A percentile compares a stretch with the other conserved stretches of the same genome.
Evolutionary conservation across 1,140 invertebrate species (phyloP).

Genomic region (Brachionus rotundiformis): DNA sequence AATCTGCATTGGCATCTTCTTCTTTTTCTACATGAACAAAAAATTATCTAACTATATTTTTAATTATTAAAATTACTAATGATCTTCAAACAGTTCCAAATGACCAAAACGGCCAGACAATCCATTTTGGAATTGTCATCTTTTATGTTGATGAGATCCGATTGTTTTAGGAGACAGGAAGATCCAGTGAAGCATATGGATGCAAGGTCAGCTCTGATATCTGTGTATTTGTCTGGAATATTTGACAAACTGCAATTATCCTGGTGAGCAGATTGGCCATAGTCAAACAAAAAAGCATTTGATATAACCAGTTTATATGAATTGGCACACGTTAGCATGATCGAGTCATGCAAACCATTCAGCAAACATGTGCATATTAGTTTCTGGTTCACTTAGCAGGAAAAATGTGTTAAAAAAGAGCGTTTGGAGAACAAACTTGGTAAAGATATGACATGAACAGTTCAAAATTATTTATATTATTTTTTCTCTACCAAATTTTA

Average conservation of each 20-base stretch:
- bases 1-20: background rate
- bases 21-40: background rate
- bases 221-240: background rate
- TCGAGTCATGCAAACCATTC: background rate
- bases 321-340: background rate
- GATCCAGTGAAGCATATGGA: background rate
- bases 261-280: background rate
- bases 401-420: too few species aligned
- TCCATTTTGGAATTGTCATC: background rate
- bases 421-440: too few species aligned
- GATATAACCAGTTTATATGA: background rate
- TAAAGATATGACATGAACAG: too few species aligned
- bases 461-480: too few species aligned
- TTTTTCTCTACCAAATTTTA: too few species aligned
- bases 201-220: background rate
- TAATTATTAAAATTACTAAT: constrained; percentile 2
- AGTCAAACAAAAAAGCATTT: background rate
- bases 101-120: background rate
- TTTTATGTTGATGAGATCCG: constrained; percentile 9
- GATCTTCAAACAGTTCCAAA: background rate
- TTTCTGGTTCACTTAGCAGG: background rate
- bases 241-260: background rate
- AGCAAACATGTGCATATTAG: background rate
- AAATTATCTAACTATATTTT: background rate
- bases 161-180: background rate